Evolutionary conservation across 2,888 invertebrate genomes (phyloP).

Genomic region (Latrodectus hesperus): DNA sequence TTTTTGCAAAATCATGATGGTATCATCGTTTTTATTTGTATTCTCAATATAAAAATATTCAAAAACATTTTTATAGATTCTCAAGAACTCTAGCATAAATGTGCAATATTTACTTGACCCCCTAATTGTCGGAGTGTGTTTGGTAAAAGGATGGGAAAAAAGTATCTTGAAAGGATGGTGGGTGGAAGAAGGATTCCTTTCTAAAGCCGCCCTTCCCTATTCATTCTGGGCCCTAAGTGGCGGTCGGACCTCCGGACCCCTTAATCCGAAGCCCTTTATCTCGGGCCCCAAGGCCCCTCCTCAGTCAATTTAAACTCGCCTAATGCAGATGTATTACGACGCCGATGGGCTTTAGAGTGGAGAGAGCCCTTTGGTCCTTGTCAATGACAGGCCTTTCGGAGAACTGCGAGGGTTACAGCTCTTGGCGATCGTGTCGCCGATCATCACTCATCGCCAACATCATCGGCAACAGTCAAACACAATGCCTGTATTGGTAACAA

Average conservation of each 20-base stretch:
- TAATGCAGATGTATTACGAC: conserved; percentile 70
- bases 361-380: conserved; percentile 66
- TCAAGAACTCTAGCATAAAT: background rate
- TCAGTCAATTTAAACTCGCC: conserved; percentile 69
- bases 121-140: conserved; percentile 17
- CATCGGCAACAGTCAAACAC: background rate
- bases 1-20: too few relatives aligned
- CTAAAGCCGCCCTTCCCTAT: conserved; percentile 54
- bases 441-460: background rate
- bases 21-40: too few relatives aligned
- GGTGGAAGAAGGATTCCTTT: conserved; percentile 44
- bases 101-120: conserved; percentile 31
- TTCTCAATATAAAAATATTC: background rate
- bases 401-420: conserved; percentile 33
- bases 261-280: conserved; percentile 65
- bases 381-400: conserved; percentile 63
- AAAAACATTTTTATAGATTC: background rate
- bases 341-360: conserved; percentile 65
- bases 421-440: conserved; percentile 48
- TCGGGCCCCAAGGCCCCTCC: conserved; percentile 51
- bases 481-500: too few relatives aligned
- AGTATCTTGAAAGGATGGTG: conserved; percentile 14
- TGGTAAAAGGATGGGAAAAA: conserved; percentile 39
- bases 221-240: conserved; percentile 66
- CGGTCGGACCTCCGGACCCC: conserved; percentile 63